Percentiles rank a stretch among this genome's conserved stretches.
Evolutionary conservation across 2,113 vertebrate species (phyloP).

Genomic region (Tor tambroides): DNA sequence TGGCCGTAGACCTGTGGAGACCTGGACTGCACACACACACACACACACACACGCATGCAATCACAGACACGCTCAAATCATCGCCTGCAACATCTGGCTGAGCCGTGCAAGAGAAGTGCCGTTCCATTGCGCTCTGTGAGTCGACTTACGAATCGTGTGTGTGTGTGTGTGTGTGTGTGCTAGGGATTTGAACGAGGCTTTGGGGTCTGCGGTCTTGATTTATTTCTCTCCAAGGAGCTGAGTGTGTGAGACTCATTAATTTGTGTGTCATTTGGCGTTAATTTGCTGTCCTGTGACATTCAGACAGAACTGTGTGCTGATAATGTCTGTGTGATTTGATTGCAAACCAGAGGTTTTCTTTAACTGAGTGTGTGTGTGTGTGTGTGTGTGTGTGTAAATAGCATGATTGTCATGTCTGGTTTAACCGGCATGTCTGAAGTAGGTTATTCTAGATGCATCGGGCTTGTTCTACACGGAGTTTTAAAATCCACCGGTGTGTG

Average conservation of each 20-base stretch:
- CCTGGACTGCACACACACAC: conserved; percentile 47
- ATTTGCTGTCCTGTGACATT: conserved; percentile 1
- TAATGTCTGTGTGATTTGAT: neutral
- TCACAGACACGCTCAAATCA: conserved; percentile 13
- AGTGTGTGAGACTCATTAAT: conserved; percentile 36
- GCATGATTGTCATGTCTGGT: conserved; percentile 35
- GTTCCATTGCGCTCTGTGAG: conserved; percentile 47
- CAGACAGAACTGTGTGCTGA: neutral
- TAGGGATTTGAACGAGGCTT: neutral
- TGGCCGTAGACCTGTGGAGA: conserved; percentile 47
- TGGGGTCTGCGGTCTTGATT: conserved; percentile 13
- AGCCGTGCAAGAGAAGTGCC: conserved; percentile 65
- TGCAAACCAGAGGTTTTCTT: conserved; percentile 1
- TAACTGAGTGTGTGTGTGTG: neutral
- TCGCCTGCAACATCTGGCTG: conserved; percentile 48
- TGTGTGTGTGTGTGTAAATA: neutral
- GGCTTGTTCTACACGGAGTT: conserved; percentile 9
- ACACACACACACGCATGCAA: neutral
- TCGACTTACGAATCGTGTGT: conserved; percentile 27
- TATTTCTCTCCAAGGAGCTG: conserved; percentile 41
- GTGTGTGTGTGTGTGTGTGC: conserved; percentile 36
- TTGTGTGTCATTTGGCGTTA: neutral
- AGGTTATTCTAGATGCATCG: conserved; percentile 36
- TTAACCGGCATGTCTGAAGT: conserved; percentile 30
- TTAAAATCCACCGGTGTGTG: neutral